Conservation (phyloP, 2,797 vertebrate species). For the Anolis apletophallus region DNA sequence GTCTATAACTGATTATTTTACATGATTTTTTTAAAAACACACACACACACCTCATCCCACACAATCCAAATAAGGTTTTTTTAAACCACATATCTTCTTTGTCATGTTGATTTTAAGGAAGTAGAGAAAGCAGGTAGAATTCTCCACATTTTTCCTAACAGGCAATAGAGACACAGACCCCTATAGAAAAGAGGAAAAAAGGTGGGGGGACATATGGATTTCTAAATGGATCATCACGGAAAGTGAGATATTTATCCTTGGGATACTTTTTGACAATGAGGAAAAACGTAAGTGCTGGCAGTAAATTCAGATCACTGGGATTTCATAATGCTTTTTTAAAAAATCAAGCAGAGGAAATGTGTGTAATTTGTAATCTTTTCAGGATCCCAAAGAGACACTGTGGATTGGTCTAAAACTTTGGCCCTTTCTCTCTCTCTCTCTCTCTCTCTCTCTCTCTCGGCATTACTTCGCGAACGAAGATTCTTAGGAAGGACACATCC, state of each 20-base stretch:
- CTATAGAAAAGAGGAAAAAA: slow-evolving; percentile 31
- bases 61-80: not conserved
- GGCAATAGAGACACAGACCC: not conserved
- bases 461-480: too few species aligned
- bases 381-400: not conserved
- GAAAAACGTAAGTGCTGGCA: slow-evolving; percentile 22
- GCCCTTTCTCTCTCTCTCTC: too few species aligned
- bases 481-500: too few species aligned
- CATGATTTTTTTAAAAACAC: slow-evolving; percentile 49
- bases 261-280: not conserved
- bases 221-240: slow-evolving; percentile 4
- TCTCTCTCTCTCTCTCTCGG: too few species aligned
- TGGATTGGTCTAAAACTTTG: rapidly evolving
- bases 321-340: slow-evolving; percentile 24
- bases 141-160: slow-evolving; percentile 25
- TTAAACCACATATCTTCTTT: slow-evolving; percentile 20
- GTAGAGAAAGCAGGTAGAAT: slow-evolving; percentile 30
- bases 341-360: not conserved
- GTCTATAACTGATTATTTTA: slow-evolving; percentile 69
- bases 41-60: slow-evolving; percentile 12
- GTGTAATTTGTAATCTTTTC: not conserved
- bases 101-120: slow-evolving; percentile 56
- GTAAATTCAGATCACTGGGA: slow-evolving; percentile 40
- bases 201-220: slow-evolving; percentile 13
- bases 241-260: slow-evolving; percentile 14